Percentiles rank a stretch among this genome's conserved stretches.
These are phyloP conservation scores for Chrysochloris asiatica DNA, from an alignment of 2,113 vertebrate species.

Conservation along the genomic window DNA sequence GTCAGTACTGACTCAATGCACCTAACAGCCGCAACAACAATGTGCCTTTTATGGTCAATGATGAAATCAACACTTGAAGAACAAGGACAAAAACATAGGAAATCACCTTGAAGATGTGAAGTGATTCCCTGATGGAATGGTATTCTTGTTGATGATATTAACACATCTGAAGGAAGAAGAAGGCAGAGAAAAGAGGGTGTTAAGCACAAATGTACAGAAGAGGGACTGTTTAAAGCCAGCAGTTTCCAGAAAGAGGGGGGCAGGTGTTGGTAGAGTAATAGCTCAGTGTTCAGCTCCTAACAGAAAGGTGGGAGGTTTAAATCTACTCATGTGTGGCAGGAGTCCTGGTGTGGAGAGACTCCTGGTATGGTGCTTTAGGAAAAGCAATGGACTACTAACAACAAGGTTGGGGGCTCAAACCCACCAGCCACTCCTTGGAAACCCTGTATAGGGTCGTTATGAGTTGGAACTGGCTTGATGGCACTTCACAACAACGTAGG, in stretches of 20 bases:
- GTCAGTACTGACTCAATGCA: too few relatives aligned
- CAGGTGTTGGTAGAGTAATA: neutral
- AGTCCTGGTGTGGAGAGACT: too few relatives aligned
- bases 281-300: neutral
- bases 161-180: neutral
- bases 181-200: slow-evolving; percentile 7
- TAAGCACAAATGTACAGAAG: neutral
- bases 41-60: neutral
- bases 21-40: too few relatives aligned
- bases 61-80: slow-evolving; percentile 33
- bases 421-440: too few relatives aligned
- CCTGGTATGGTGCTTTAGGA: neutral
- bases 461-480: too few relatives aligned
- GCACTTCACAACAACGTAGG: too few relatives aligned
- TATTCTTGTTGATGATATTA: slow-evolving; percentile 6
- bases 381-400: too few relatives aligned
- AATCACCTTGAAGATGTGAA: slow-evolving; percentile 12
- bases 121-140: neutral
- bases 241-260: neutral
- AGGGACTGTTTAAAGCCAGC: neutral
- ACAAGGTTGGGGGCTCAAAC: too few relatives aligned
- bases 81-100: slow-evolving; percentile 2
- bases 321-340: neutral
- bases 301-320: neutral
- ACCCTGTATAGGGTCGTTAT: too few relatives aligned